Conservation (phyloP, 2,797 vertebrate species). For the Malacoctenus gilli region DNA sequence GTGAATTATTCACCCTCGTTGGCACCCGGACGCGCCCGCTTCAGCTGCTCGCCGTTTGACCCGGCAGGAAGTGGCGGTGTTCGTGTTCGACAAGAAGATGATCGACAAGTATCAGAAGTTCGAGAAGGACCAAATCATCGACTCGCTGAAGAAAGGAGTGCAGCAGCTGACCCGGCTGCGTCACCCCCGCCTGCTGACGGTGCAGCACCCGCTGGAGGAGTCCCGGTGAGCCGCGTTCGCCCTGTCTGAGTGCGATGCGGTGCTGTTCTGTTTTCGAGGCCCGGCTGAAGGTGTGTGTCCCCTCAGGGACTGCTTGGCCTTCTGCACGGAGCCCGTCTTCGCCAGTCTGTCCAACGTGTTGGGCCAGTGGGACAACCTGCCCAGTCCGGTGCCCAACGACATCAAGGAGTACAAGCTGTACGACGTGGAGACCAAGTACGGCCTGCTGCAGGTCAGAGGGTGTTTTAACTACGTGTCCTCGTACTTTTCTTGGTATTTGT, state of each 20-base stretch:
- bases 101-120: slow-evolving; percentile 97
- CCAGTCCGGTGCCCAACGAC: slow-evolving; percentile 89
- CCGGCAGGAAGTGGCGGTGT: slow-evolving; percentile 95
- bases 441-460: slow-evolving; percentile 92
- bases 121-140: slow-evolving; percentile 97
- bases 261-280: too few species aligned
- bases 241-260: too few species aligned
- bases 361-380: slow-evolving; percentile 95
- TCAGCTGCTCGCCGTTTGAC: too few species aligned
- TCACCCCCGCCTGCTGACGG: slow-evolving; percentile 94
- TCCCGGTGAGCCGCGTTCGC: slow-evolving; percentile 96
- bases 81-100: slow-evolving; percentile 98
- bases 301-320: slow-evolving; percentile 94
- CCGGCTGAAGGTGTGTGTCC: too few species aligned
- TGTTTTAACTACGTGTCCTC: too few species aligned
- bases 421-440: slow-evolving; percentile 97
- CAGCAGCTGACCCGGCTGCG: slow-evolving; percentile 95
- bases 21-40: too few species aligned
- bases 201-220: slow-evolving; percentile 97
- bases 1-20: too few species aligned
- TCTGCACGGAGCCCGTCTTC: slow-evolving; percentile 98
- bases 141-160: slow-evolving; percentile 93
- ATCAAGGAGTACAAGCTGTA: slow-evolving; percentile 98
- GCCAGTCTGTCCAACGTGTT: slow-evolving; percentile 96
- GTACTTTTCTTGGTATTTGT: too few species aligned